Base-by-base conservation (phyloP, 2,888 invertebrate genomes). In the Pollenia labialis region DNA sequence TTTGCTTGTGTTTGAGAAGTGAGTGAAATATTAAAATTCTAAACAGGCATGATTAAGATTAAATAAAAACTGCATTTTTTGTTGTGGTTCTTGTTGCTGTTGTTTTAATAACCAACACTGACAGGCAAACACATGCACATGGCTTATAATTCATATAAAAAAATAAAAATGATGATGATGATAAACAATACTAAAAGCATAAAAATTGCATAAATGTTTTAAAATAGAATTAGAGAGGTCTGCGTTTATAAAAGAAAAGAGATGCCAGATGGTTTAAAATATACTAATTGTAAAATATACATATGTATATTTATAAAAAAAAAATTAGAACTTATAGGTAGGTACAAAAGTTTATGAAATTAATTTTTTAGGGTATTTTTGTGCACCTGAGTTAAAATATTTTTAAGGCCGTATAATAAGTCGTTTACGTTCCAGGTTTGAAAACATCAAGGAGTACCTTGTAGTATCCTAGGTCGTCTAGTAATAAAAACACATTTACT, bases 21-120 rank as follows among this genome's bases (percentile, higher is more conserved):
- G 68, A 84, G 58, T 60, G 18, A 77, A 77, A 66, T 64, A 82
- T 83, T 81, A 60, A 72, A 81, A 87, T 87, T 87, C 83, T 84
- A 83, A 87, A 68, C 83, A 84, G 60, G 76, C 80, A 54, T 77
- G 83, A 77, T 87, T 81, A 84, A 77, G 72, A 87, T 84, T 87
- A 77, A 81, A 86, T 80, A 60, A 44, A 64, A 81, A 71, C 56
- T 68, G 74, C 23, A 75, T 60, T 66, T 79, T 6, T 23, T 50
- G 23, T 23, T 68, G 14, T 42, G 42, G 32, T 12, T 60, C 1
- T 23, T 58, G 7, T 50, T 42, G 50, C 32, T 32, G 32, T 32
- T 6, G 32, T 32, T 32, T 32, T n/a, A 40, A 40, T n/a, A n/a
- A 12, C 11, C 3, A 40, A 40, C 14, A 14, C 48, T 8, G n/a